Evolutionary conservation across 2,888 invertebrate species (phyloP).

Genomic region (Drepanosiphum platanoidis): DNA sequence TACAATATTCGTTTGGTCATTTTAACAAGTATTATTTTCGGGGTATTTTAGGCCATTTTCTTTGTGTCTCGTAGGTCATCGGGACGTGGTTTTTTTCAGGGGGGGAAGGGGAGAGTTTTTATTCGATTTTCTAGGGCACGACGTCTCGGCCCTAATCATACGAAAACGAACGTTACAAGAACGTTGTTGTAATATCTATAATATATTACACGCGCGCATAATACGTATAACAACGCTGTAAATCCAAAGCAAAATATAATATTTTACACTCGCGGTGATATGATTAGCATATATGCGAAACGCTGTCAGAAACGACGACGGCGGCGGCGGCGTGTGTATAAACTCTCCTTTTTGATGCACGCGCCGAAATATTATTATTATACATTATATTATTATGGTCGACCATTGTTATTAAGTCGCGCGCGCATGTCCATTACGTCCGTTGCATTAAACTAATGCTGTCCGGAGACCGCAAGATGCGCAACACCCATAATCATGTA

Average conservation of each 20-base stretch:
- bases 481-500: slow-evolving; percentile 46
- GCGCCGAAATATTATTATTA: background rate
- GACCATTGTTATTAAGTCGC: slow-evolving; percentile 42
- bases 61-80: too few species aligned
- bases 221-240: background rate
- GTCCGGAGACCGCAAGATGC: slow-evolving; percentile 49
- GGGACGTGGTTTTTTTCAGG: too few species aligned
- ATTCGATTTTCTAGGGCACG: too few species aligned
- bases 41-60: too few species aligned
- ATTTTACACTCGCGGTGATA: background rate
- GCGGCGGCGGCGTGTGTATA: background rate
- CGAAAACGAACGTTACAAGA: too few species aligned
- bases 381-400: too few species aligned
- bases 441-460: slow-evolving; percentile 36
- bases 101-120: too few species aligned
- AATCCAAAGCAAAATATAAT: slow-evolving; percentile 6
- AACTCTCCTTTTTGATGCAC: slow-evolving; percentile 9
- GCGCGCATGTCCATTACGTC: slow-evolving; percentile 34
- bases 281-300: slow-evolving; percentile 36
- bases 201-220: background rate
- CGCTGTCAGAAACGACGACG: slow-evolving; percentile 18
- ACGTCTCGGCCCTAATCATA: too few species aligned
- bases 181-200: too few species aligned
- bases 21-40: too few species aligned
- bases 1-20: too few species aligned